Evolutionary conservation across 1,140 invertebrate genomes (phyloP), one percentile per base, ranked within the genome.

Genomic region (Heliconius himera): DNA sequence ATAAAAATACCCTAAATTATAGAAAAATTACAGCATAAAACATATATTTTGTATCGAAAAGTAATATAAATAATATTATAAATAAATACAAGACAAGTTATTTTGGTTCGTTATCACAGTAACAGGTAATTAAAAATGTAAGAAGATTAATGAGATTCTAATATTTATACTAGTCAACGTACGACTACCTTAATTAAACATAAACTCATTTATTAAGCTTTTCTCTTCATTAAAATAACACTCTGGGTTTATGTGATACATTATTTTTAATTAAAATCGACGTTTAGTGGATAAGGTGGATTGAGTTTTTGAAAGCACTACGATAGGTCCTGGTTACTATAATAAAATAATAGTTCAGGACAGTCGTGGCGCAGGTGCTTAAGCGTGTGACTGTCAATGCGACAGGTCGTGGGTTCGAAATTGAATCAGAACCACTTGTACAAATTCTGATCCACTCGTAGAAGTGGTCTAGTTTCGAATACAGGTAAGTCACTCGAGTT

Each of bases 131-230:
- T 56, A n/a, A 56, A 56, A 22, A 56, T 56, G n/a, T 56, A 22
- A 22, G n/a, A 22, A n/a, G 54, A 56, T 56, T 56, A 56, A 56
- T 22, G n/a, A 56, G n/a, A 2, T 56, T 56, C 54, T 56, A 56
- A 56, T 56, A 22, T 56, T 56, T 56, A 56, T 22, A 56, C 8
- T n/a, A 56, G n/a, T 56, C 54, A 56, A 56, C 1, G 54, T 22
- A 56, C 54, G 54, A n/a, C n/a, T 56, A 20, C 54, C n/a, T 56
- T 56, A 56, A 56, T 56, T 56, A 56, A 56, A 56, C n/a, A 51
- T 51, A 56, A 56, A 56, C 20, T n/a, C n/a, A 56, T 11, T 56
- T n/a, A 56, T 22, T 56, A 56, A 56, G 54, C n/a, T 56, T 22
- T 20, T 56, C 54, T 56, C 54, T 56, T 56, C 54, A 56, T 56